Base-by-base conservation (phyloP, 2,888 invertebrate genomes). In the Eremobia ochroleuca region DNA sequence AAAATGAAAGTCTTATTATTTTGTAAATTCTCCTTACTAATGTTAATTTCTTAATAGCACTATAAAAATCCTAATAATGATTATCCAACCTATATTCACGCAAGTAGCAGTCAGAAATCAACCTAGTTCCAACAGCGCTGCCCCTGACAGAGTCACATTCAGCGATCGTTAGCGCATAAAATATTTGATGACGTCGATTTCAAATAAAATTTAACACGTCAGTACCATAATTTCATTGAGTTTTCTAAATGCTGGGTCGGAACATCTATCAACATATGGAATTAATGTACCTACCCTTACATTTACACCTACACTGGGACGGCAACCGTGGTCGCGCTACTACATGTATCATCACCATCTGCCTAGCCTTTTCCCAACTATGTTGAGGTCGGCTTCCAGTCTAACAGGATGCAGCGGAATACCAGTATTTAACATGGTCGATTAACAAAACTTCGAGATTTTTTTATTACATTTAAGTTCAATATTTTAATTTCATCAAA, bases 161-260 rank as follows among this genome's bases (percentile, higher is more conserved):
- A 78, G 46, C 18, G 13, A 34, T 49, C 40, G 58, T 58, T 49
- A 37, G 46, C 4, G 31, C 40, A 58, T 40, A 40, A 46, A 46
- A 28, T 28, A 73, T 59, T 46, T 59, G 34, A 37, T 46, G 58
- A 72, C 21, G 28, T 52, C 34, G 13, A 11, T 28, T 68, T n/a
- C n/a, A n/a, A 43, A 64, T 76, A 0, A 58, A 58, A 25, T 80
- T 28, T 5, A 65, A 34, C 31, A 58, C 49, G 40, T 65, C 40
- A 65, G n/a, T 58, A 58, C 37, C 31, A 72, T 25, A 46, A 25
- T 18, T 40, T 34, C 13, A 62, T 21, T 15, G 28, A n/a, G n/a
- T 62, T 21, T 31, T 8, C 25, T 31, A 46, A 1, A 6, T 25
- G 61, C 18, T 52, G 28, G 6, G 6, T 65, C n/a, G 25, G 31